Base-by-base conservation (phyloP, 64 coral and sea anemone species). In the Montipora capricornis region DNA sequence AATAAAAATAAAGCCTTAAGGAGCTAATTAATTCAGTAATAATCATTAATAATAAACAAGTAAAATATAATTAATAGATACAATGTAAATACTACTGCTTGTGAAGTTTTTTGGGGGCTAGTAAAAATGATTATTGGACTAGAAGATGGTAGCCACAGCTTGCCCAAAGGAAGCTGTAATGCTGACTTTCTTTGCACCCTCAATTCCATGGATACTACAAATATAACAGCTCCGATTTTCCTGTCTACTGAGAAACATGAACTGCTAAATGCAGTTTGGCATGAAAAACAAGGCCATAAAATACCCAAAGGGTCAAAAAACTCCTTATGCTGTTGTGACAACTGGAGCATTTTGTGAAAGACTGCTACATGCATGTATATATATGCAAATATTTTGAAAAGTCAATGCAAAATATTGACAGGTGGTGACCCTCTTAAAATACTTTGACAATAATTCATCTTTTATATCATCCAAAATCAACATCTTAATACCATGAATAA, bases 321-420 rank as follows among this genome's bases (percentile, higher is more conserved):
- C 73, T 78, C 44, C 19, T 86, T 10, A 50, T 13, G 46, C 47
- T 86, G 82, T 86, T 86, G 14, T 86, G n/a, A 64, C 64, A 86
- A 86, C 82, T 71, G 71, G 49, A 86, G 48, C 44, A 86, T 86
- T 66, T 83, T 16, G 46, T 60, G 68, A 9, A 67, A 67, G 7
- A 29, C 26, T 66, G 26, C 29, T 37, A 37, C 29, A 37, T 66
- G 45, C 45, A 57, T 37, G 29, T 37, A 8, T 46, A 15, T 58
- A 10, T 19, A 60, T n/a, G 29, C 59, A 83, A 83, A 83, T 83
- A 83, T 67, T 46, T 67, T 66, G 44, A 83, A 76, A 17, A 66
- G 17, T 70, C 82, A 71, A 64, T 64, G 20, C 19, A 51, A 66
- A 67, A 60, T 29, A 29, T 20, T 61, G 61, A 44, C 45, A 71